Conservation (phyloP, 2,888 invertebrate genomes). For the Dicranocentrus wangi region DNA sequence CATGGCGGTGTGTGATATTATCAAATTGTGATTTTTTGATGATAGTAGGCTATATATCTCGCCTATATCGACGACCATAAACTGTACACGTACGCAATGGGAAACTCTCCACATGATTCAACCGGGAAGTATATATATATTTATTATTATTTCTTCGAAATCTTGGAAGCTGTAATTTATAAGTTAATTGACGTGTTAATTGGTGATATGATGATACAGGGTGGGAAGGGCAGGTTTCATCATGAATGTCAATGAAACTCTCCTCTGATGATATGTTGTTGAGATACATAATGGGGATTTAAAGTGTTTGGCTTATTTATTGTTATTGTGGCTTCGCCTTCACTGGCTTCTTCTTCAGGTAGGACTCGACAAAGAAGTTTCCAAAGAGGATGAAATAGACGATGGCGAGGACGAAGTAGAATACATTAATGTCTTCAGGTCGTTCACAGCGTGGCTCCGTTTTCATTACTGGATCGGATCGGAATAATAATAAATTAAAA, state of each 20-base stretch:
- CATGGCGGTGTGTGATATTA: conserved; percentile 17
- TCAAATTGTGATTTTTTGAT: background rate
- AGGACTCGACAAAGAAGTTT: conserved; percentile 40
- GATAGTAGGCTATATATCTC: background rate
- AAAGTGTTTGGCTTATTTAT: background rate
- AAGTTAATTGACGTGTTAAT: too few relatives aligned
- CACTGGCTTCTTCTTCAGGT: background rate
- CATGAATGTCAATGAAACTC: background rate
- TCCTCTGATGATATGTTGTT: too few relatives aligned
- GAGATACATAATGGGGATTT: too few relatives aligned
- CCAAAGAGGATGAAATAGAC: conserved; percentile 48
- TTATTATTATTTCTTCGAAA: too few relatives aligned
- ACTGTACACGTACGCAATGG: background rate
- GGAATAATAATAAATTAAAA: background rate
- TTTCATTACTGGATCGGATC: background rate
- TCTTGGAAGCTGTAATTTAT: too few relatives aligned
- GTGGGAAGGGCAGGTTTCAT: background rate
- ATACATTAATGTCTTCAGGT: conserved; percentile 34
- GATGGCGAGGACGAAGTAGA: conserved; percentile 20
- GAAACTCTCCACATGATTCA: background rate
- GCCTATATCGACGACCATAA: background rate
- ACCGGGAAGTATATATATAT: background rate
- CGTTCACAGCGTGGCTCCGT: conserved; percentile 44
- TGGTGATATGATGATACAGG: too few relatives aligned
- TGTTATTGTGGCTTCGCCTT: conserved; percentile 11